phyloP scores from a whole-genome alignment of 2,113 vertebrate species.

The Cyphomyrus plagiostoma region DNA sequence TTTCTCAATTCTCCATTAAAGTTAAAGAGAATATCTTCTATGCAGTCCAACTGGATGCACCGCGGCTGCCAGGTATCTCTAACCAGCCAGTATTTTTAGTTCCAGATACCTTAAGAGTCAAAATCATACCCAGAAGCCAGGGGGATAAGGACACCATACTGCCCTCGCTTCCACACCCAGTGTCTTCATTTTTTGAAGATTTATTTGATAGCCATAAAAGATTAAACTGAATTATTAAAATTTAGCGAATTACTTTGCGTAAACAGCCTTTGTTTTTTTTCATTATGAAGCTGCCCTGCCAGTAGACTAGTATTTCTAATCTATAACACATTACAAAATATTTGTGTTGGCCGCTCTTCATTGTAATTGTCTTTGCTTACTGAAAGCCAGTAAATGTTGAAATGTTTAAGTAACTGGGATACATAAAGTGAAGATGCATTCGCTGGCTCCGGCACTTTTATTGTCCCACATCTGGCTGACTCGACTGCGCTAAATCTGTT shows the following conservation, averaged over 20 bases:
- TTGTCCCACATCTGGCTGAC: background rate
- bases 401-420: background rate
- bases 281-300: background rate
- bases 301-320: background rate
- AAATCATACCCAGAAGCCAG: background rate
- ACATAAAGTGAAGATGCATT: background rate
- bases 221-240: background rate
- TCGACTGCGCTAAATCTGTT: background rate
- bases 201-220: background rate
- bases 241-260: background rate
- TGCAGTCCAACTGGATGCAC: background rate
- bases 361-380: background rate
- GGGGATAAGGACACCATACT: background rate
- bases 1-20: background rate
- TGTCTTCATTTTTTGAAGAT: background rate
- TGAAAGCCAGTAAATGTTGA: background rate
- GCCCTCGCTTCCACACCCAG: background rate
- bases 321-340: background rate
- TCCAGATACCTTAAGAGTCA: background rate
- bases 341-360: background rate
- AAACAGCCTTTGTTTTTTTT: background rate
- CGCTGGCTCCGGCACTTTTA: background rate
- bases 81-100: background rate
- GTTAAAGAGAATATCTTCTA: background rate
- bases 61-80: background rate